Evolutionary conservation across 2,888 invertebrate genomes (phyloP).

Genomic region (Cotesia congregata): DNA sequence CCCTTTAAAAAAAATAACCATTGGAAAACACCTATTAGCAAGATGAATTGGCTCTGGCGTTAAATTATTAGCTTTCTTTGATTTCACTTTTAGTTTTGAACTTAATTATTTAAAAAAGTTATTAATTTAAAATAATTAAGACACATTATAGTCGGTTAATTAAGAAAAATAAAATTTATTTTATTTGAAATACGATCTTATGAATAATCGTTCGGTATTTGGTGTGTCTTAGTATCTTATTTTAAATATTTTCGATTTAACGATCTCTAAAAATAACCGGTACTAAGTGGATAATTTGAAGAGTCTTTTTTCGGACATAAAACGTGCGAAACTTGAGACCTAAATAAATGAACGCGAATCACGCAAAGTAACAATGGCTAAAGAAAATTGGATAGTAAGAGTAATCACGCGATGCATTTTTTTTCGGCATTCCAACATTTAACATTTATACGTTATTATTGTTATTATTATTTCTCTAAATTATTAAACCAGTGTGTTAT

Average conservation of each 20-base stretch:
- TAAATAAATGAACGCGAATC: conserved; percentile 46
- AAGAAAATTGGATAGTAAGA: conserved; percentile 1
- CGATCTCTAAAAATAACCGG: conserved; percentile 32
- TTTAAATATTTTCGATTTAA: conserved; percentile 13
- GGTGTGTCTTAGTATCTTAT: neutral
- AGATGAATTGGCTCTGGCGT: neutral
- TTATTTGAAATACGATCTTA: neutral
- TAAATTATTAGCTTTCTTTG: neutral
- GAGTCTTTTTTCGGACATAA: conserved; percentile 15
- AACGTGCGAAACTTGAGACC: conserved; percentile 33
- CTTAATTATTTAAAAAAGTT: neutral
- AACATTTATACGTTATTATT: neutral
- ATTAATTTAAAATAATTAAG: neutral
- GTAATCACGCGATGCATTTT: conserved; percentile 45
- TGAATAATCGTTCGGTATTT: neutral
- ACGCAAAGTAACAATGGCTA: neutral
- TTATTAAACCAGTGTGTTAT: too few relatives aligned
- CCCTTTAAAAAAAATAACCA: neutral
- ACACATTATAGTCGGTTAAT: neutral
- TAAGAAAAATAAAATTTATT: neutral
- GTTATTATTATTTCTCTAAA: neutral
- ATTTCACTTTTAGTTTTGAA: neutral
- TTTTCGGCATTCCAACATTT: neutral
- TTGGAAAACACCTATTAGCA: neutral
- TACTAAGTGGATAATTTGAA: conserved; percentile 37